Conservation (phyloP, 1,140 invertebrate species). For the Drosophila pectinifera region DNA sequence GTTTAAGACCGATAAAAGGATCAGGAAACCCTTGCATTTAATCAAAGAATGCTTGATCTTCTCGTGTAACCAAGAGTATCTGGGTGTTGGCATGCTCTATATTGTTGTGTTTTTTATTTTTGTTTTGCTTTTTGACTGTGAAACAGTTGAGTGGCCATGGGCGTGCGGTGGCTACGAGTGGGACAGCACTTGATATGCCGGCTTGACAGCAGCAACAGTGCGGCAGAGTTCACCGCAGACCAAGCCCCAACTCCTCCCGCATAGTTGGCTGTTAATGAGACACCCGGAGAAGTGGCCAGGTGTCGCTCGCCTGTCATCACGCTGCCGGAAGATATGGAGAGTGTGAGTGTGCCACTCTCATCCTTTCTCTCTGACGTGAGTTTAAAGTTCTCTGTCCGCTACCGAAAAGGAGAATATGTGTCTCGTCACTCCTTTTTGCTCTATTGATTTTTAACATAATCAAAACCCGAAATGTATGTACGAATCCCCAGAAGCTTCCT, state of each 20-base stretch:
- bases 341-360: constrained; percentile 37
- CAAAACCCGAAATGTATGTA: constrained; percentile 78
- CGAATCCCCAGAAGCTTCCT: constrained; percentile 59
- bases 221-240: constrained; percentile 1
- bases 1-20: background rate
- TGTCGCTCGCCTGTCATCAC: constrained; percentile 67
- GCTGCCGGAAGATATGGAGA: constrained; percentile 40
- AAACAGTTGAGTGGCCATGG: constrained; percentile 73
- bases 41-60: background rate
- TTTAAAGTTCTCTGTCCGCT: constrained; percentile 45
- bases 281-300: constrained; percentile 37
- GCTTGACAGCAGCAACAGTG: constrained; percentile 62
- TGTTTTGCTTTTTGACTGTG: constrained; percentile 42
- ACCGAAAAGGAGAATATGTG: constrained; percentile 25
- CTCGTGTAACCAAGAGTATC: constrained; percentile 17
- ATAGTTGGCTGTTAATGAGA: constrained; percentile 68
- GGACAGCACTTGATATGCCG: constrained; percentile 15
- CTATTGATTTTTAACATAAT: constrained; percentile 85
- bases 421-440: constrained; percentile 81
- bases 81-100: background rate
- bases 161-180: constrained; percentile 16
- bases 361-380: background rate
- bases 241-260: background rate
- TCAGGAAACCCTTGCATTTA: background rate
- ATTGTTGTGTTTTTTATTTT: constrained; percentile 9